Conservation (phyloP, 2,888 invertebrate genomes). For the Phlogophora meticulosa region DNA sequence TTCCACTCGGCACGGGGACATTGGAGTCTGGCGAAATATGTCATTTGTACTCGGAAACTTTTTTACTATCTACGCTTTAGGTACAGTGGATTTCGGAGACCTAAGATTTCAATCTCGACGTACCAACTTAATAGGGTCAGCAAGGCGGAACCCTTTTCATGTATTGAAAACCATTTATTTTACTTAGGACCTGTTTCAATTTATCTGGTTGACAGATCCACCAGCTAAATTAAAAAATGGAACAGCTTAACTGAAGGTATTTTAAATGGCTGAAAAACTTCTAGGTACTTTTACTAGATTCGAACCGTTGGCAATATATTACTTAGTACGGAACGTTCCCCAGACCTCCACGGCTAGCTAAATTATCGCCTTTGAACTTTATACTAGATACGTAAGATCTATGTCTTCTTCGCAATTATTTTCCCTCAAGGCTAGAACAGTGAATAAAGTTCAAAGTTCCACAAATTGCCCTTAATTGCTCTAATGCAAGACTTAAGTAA, state of each 20-base stretch:
- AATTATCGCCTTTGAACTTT: slow-evolving; percentile 51
- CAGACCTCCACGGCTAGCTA: slow-evolving; percentile 19
- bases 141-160: slow-evolving; percentile 7
- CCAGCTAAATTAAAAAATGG: neutral
- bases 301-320: slow-evolving; percentile 42
- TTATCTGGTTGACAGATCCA: neutral
- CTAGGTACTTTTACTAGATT: slow-evolving; percentile 8
- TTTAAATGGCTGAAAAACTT: slow-evolving; percentile 40
- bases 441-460: slow-evolving; percentile 6
- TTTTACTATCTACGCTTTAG: slow-evolving; percentile 53
- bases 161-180: slow-evolving; percentile 44
- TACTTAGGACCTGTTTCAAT: neutral
- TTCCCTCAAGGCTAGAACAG: neutral
- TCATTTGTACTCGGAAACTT: slow-evolving; percentile 58
- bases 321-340: slow-evolving; percentile 9
- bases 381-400: slow-evolving; percentile 16
- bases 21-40: slow-evolving; percentile 52
- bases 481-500: slow-evolving; percentile 12
- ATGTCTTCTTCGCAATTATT: slow-evolving; percentile 22
- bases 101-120: slow-evolving; percentile 35
- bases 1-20: slow-evolving; percentile 27
- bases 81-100: slow-evolving; percentile 25
- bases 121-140: slow-evolving; percentile 8
- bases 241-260: neutral
- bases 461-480: slow-evolving; percentile 22